Evolutionary conservation across 1,140 invertebrate species (phyloP), one percentile per base, ranked within the genome.

Genomic region (Pseudomyrmex concolor): DNA sequence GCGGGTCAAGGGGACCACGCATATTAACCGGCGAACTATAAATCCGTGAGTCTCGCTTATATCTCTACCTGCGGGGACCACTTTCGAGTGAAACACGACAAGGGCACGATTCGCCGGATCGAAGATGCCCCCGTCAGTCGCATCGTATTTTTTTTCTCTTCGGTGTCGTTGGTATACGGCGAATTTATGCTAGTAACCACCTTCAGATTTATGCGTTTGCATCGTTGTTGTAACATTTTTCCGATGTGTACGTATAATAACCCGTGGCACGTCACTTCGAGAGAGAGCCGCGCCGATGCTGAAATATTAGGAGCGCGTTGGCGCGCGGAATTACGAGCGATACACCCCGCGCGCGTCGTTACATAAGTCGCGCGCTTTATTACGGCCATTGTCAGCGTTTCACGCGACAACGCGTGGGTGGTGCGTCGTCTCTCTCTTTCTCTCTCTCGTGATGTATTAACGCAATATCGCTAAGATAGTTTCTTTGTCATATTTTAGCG

Each of bases 21-120:
- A 68, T 87, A 88, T 88, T 88, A 88, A 87, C 76, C 76, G 74
- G 76, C 86, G 54, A 84, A 76, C 86, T 84, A 88, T 87, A 87
- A 88, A 88, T 88, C 67, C 82, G 71, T 80, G 67, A 68, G 74
- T 76, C 68, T 55, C 83, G 82, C 85, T 73, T 19, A 64, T 77
- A 74, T 80, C 84, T 34, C 82, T 88, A 87, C 74, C 83, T 85
- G 86, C 86, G 54, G 55, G 74, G 60, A 68, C 66, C 70, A 66
- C 13, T 81, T 88, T 87, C 68, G 25, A 74, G 59, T 66, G 70
- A 76, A 81, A 87, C 85, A 81, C 81, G 85, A 87, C 81, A 76
- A 74, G 67, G 60, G 22, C 55, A 34, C 62, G 67, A 70, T 59
- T 48, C 25, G 71, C 12, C 50, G 73, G 19, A 80, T 87, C 85